Evolutionary conservation across 2,888 invertebrate species (phyloP).

Genomic region (Caradrina clavipalpis): DNA sequence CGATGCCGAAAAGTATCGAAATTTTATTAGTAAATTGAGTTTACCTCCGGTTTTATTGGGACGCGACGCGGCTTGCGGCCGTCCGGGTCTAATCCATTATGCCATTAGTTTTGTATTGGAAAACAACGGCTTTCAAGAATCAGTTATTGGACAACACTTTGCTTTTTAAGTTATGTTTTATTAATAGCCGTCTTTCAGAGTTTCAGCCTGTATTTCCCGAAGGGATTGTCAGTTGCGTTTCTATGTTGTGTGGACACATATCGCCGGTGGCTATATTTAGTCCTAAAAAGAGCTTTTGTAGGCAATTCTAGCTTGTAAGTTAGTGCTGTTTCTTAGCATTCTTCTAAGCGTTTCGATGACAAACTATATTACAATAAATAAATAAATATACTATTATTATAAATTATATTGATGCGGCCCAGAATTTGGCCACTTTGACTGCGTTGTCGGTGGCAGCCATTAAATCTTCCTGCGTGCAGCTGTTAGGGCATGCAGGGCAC

Average conservation of each 20-base stretch:
- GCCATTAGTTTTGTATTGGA: conserved; percentile 50
- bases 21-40: conserved; percentile 60
- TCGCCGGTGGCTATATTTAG: not conserved
- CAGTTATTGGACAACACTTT: conserved; percentile 34
- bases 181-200: conserved; percentile 19
- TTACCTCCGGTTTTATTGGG: conserved; percentile 49
- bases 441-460: too few relatives aligned
- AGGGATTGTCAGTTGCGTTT: not conserved
- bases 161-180: conserved; percentile 33
- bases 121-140: conserved; percentile 37
- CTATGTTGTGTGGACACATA: conserved; percentile 2
- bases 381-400: too few relatives aligned
- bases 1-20: conserved; percentile 44
- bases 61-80: conserved; percentile 36
- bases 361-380: too few relatives aligned
- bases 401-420: too few relatives aligned
- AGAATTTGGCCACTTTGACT: too few relatives aligned
- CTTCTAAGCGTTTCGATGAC: too few relatives aligned
- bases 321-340: not conserved
- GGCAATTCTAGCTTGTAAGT: not conserved
- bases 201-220: not conserved
- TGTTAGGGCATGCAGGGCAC: too few relatives aligned
- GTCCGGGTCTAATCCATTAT: conserved; percentile 56
- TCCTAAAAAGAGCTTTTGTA: not conserved
- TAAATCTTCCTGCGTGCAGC: too few relatives aligned